Percentiles rank a stretch among this genome's conserved stretches.
phyloP scores from a whole-genome alignment of 2,113 vertebrate species.

The Empidonax traillii region DNA sequence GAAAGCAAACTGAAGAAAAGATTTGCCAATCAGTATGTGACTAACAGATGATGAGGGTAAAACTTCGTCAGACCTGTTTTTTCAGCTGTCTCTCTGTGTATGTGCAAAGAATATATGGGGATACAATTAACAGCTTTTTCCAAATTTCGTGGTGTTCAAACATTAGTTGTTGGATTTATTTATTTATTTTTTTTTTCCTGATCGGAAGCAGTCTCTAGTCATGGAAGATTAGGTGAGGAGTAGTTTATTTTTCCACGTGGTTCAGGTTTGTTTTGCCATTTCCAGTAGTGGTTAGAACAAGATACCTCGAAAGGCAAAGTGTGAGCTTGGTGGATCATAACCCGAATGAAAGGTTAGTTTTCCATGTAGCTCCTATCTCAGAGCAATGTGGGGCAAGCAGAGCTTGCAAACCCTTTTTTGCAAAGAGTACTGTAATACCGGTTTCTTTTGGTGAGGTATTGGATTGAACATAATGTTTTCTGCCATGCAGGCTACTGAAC shows the following conservation, averaged over 20 bases:
- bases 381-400: rapidly evolving
- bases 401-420: neutral
- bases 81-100: neutral
- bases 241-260: neutral
- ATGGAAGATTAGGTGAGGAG: neutral
- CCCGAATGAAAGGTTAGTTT: neutral
- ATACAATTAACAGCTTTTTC: neutral
- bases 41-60: neutral
- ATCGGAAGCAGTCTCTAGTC: neutral
- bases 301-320: neutral
- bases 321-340: neutral
- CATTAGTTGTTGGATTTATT: neutral
- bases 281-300: neutral
- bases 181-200: neutral
- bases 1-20: neutral
- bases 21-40: neutral
- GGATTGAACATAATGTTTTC: neutral
- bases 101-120: neutral
- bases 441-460: neutral
- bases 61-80: neutral
- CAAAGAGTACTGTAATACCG: neutral
- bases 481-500: neutral
- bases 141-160: neutral
- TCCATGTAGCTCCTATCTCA: neutral
- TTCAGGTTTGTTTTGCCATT: neutral